Conservation (phyloP, 2,113 vertebrate species). For the Corydoras sp. region DNA sequence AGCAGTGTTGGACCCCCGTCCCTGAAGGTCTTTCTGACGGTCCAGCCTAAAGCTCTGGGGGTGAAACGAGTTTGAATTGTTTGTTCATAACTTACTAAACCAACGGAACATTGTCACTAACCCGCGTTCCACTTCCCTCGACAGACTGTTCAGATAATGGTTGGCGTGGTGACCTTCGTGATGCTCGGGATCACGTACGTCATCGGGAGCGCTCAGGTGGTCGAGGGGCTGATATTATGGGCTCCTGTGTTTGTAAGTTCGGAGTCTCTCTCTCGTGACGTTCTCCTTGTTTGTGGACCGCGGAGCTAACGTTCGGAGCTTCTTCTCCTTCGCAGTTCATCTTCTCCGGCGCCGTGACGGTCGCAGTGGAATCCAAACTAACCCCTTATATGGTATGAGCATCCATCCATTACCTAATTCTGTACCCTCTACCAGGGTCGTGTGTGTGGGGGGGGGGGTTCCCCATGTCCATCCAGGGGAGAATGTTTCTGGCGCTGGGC, state of each 20-base stretch:
- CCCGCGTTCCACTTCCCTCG: no score
- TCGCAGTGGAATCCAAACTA: slow-evolving; percentile 13
- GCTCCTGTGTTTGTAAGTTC: no score
- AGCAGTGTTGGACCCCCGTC: no score
- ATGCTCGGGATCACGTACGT: slow-evolving; percentile 19
- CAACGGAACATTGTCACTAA: not conserved
- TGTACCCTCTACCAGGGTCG: no score
- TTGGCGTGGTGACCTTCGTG: slow-evolving; percentile 12
- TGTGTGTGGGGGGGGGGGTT: no score
- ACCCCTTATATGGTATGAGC: slow-evolving; percentile 27
- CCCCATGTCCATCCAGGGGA: no score
- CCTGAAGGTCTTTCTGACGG: slow-evolving; percentile 11
- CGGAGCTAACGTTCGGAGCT: no score
- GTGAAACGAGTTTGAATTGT: slow-evolving; percentile 7
- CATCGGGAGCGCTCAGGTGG: not conserved
- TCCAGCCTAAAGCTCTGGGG: slow-evolving; percentile 35
- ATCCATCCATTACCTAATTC: not conserved
- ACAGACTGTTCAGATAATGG: slow-evolving; percentile 38
- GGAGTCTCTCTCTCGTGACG: no score
- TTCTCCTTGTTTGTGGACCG: no score
- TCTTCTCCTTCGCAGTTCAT: not conserved
- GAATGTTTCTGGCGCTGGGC: no score
- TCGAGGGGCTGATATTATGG: no score
- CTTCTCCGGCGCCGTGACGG: slow-evolving; percentile 25
- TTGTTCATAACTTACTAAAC: not conserved